These are phyloP conservation scores for Petaurus breviceps DNA, from an alignment of 2,113 vertebrate genomes.

Conservation along the genomic window DNA sequence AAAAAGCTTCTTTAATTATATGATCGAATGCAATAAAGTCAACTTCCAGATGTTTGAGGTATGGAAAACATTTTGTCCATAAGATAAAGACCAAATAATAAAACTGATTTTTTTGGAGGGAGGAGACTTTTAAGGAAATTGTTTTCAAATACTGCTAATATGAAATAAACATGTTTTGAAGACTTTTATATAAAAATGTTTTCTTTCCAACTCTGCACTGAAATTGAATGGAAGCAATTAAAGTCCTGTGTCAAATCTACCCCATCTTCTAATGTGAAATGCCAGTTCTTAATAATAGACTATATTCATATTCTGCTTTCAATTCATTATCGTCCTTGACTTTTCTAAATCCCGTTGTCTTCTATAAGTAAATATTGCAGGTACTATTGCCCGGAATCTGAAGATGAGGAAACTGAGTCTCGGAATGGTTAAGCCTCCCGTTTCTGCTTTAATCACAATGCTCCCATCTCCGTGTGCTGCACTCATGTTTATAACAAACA, in stretches of 20 bases:
- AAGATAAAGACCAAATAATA: background rate
- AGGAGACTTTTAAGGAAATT: background rate
- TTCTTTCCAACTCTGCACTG: background rate
- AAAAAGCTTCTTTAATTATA: constrained; percentile 12
- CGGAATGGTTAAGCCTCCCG: background rate
- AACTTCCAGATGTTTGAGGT: constrained; percentile 37
- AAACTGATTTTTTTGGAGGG: background rate
- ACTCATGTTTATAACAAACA: background rate
- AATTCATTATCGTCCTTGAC: background rate
- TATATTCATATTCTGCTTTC: constrained; percentile 32
- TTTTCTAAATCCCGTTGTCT: constrained; percentile 19
- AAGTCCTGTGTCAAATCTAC: background rate
- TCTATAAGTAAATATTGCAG: background rate
- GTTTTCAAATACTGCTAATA: background rate
- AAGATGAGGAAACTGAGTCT: background rate
- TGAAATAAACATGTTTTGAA: constrained; percentile 31
- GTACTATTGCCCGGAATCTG: background rate
- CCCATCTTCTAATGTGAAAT: background rate
- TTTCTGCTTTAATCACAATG: background rate
- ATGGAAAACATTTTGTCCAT: constrained; percentile 36
- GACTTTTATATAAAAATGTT: background rate
- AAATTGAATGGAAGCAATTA: background rate
- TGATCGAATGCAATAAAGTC: constrained; percentile 30
- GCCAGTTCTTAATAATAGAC: background rate
- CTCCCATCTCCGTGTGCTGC: background rate